Base-by-base conservation (phyloP, 1,140 invertebrate species). In the Lasioglossum baleicum region DNA sequence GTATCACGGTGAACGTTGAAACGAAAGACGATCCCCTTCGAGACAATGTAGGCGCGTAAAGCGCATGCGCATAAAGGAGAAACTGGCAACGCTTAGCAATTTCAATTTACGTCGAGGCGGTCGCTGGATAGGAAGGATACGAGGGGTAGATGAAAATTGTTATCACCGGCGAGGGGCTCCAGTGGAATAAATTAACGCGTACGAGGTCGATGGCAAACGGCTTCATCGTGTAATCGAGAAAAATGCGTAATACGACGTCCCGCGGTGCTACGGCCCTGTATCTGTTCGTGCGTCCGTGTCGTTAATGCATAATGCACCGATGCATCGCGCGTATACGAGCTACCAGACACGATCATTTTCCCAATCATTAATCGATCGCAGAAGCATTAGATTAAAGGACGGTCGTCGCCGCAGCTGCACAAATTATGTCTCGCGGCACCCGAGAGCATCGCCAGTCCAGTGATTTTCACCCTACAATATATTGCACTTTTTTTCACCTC, bases 171-270 rank as follows among this genome's bases (percentile, higher is more conserved):
- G 26, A 42, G 48, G 22, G 48, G 5, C 69, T 63, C 40, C n/a
- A n/a, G 13, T 42, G 69, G 51, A 79, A 79, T 79, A 73, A 79
- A 79, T 73, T 79, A 73, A 79, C 69, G 69, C 69, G 69, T 22
- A 73, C 22, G 69, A 65, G 35, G 61, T 44, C 69, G 44, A 58
- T 42, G 48, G 69, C 10, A 72, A 79, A 79, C 69, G 20, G 48
- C 61, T 79, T 73, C 76, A 58, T 79, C 69, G 67, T n/a, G 75
- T 85, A 83, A 80, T 86, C 82, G 77, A 51, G 71, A 82, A 86
- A 84, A 88, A 88, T 83, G 51, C 61, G 42, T 76, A 68, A 84
- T 79, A 75, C 81, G 35, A 74, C 61, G 76, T 80, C 75, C 69
- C 48, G 66, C 58, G 51, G 51, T 71, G 73, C 15, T 64, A 22